Conservation (phyloP, 2,113 vertebrate genomes). For the Solea senegalensis region DNA sequence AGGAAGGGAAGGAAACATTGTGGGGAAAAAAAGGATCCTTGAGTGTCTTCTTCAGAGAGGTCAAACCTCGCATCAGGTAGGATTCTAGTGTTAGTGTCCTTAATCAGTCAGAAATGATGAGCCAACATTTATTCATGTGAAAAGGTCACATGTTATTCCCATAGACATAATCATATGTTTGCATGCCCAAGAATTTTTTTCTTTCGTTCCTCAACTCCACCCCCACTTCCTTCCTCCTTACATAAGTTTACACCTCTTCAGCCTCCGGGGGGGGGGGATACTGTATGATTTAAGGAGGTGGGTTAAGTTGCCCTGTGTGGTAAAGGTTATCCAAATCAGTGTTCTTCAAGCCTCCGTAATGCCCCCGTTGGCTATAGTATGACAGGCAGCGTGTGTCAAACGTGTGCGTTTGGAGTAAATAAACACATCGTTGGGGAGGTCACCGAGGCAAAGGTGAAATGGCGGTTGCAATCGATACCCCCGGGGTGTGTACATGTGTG, state of each 20-base stretch:
- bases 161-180: neutral
- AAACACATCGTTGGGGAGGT: constrained; percentile 78
- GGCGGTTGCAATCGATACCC: constrained; percentile 76
- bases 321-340: constrained; percentile 37
- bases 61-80: neutral
- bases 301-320: neutral
- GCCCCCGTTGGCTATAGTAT: constrained; percentile 18
- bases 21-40: constrained; percentile 4
- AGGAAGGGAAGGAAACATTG: neutral
- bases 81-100: neutral
- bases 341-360: constrained; percentile 13
- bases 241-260: neutral
- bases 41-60: no score
- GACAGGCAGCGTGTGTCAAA: constrained; percentile 23
- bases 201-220: neutral
- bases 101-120: constrained; percentile 1
- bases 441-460: constrained; percentile 78
- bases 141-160: constrained; percentile 16
- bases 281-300: neutral
- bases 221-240: neutral
- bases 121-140: constrained; percentile 4
- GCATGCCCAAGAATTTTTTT: no score
- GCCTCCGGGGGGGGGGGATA: constrained; percentile 8
- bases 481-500: constrained; percentile 55
- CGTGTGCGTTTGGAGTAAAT: constrained; percentile 69